phyloP scores from a whole-genome alignment of 1,140 invertebrate genomes.

The Dinoponera quadriceps region DNA sequence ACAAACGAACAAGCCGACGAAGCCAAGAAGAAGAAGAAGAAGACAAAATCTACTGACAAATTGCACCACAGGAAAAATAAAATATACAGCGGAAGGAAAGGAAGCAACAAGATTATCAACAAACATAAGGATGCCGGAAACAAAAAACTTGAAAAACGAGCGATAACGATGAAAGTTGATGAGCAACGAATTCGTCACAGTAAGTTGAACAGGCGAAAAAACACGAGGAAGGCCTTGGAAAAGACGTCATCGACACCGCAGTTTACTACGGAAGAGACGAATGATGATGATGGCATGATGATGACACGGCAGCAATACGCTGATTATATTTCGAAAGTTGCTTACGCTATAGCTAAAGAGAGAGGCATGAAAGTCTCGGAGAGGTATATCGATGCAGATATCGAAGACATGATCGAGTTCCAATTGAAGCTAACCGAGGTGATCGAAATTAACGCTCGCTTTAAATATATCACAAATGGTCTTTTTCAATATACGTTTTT shows the following conservation, averaged over 20 bases:
- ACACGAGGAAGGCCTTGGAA: background rate
- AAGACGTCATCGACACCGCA: background rate
- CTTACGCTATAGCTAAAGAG: constrained; percentile 14
- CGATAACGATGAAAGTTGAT: background rate
- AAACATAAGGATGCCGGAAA: background rate
- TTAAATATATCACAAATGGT: background rate
- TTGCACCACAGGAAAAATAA: background rate
- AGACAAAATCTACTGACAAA: background rate
- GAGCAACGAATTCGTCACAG: background rate
- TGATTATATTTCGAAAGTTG: constrained; percentile 29
- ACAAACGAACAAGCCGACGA: background rate
- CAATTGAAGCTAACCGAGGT: constrained; percentile 31
- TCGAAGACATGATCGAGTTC: constrained; percentile 53
- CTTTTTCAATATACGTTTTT: background rate
- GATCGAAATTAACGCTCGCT: background rate
- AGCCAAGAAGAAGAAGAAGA: background rate
- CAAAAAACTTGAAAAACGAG: background rate
- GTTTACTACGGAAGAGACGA: background rate
- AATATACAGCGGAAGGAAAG: background rate
- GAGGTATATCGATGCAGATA: constrained; percentile 21
- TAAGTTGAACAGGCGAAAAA: background rate
- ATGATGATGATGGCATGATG: background rate
- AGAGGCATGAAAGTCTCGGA: constrained; percentile 25
- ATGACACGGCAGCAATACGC: constrained; percentile 1
- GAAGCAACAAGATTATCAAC: background rate